Percentiles rank a stretch among this genome's conserved stretches.
phyloP scores from a whole-genome alignment of 2,113 vertebrate genomes.

The Epinephelus cyanopodus region DNA sequence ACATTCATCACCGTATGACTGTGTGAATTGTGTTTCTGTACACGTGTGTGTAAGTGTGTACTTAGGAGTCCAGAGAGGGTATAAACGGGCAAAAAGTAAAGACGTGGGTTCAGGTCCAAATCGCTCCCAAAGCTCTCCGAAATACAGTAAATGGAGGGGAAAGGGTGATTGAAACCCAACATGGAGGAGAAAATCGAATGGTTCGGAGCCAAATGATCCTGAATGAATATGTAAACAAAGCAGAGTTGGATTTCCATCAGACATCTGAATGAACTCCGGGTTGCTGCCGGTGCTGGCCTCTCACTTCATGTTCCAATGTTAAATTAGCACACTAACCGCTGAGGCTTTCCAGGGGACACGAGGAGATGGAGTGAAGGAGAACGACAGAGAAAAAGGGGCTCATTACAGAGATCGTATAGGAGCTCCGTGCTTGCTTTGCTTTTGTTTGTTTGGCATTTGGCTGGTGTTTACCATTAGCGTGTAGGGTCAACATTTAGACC shows the following conservation, averaged over 20 bases:
- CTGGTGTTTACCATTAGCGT: conserved; percentile 77
- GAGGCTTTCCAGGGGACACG: conserved; percentile 58
- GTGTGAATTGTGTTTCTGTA: conserved; percentile 17
- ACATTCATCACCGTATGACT: conserved; percentile 49
- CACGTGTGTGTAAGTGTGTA: conserved; percentile 13
- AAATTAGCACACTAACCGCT: conserved; percentile 54
- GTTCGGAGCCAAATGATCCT: conserved; percentile 57
- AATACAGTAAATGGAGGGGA: conserved; percentile 50
- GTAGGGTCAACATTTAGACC: conserved; percentile 79
- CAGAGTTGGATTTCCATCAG: conserved; percentile 64
- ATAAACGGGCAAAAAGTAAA: conserved; percentile 11
- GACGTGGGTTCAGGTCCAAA: conserved; percentile 38
- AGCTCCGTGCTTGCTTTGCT: conserved; percentile 49
- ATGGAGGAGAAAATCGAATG: conserved; percentile 35
- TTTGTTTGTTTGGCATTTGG: conserved; percentile 74
- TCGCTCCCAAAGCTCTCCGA: conserved; percentile 32
- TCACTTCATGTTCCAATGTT: conserved; percentile 57
- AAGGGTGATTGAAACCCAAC: conserved; percentile 20
- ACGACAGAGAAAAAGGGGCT: conserved; percentile 39
- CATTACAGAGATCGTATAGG: conserved; percentile 55
- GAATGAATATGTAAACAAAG: conserved; percentile 69
- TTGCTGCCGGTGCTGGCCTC: conserved; percentile 56
- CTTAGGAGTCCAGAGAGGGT: conserved; percentile 13
- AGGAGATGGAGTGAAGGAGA: conserved; percentile 27
- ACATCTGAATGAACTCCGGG: conserved; percentile 66